A percentile compares a stretch with the other conserved stretches of the same genome.
Conservation (phyloP, 1,140 invertebrate genomes). For the Sycophaga agraensis region DNA sequence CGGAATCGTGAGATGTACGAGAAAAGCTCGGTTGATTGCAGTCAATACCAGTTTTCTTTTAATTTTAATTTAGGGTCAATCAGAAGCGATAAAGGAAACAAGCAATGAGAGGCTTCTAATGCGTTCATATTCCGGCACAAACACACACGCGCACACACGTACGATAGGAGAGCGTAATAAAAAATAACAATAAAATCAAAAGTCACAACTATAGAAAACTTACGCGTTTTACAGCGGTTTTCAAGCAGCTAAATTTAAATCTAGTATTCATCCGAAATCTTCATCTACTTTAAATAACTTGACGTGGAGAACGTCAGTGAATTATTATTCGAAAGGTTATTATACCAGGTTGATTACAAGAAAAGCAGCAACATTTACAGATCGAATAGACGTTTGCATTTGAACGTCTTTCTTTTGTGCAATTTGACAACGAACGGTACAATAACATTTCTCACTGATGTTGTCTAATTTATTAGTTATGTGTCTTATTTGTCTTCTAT, state of each 20-base stretch:
- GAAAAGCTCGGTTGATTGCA: too few species aligned
- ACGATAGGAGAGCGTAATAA: conserved; percentile 20
- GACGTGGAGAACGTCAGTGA: not conserved
- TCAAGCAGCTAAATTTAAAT: conserved; percentile 23
- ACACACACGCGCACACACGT: conserved; percentile 29
- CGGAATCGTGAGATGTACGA: too few species aligned
- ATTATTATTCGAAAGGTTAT: conserved; percentile 13
- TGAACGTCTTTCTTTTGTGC: too few species aligned
- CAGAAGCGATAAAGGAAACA: conserved; percentile 38
- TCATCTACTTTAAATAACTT: conserved; percentile 12
- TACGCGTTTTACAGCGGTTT: conserved; percentile 7
- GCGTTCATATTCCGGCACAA: conserved; percentile 28
- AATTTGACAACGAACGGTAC: too few species aligned
- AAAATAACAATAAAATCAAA: conserved; percentile 1
- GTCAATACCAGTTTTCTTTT: too few species aligned
- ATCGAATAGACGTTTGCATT: not conserved
- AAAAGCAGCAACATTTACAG: not conserved
- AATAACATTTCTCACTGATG: conserved; percentile 5
- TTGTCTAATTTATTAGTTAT: not conserved
- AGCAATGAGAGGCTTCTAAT: conserved; percentile 33
- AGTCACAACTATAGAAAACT: conserved; percentile 4
- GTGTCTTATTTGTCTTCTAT: conserved; percentile 7
- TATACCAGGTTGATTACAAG: not conserved
- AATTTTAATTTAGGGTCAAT: conserved; percentile 11
- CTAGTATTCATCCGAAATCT: not conserved